Base-by-base conservation (phyloP, 1,140 invertebrate genomes). In the Anoplolepis gracilipes region DNA sequence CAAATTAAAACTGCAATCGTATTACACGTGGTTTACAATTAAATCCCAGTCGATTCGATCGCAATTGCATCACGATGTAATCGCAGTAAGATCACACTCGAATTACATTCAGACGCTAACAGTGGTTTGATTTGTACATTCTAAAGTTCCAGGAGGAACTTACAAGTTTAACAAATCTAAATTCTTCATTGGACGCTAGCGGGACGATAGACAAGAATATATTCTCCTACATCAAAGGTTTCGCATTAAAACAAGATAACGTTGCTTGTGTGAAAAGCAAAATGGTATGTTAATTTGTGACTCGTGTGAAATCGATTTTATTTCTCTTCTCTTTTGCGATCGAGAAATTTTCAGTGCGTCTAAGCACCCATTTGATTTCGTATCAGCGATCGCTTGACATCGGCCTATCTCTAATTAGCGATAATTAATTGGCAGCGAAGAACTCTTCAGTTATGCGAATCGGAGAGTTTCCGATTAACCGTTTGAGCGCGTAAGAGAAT, bases 351-450 rank as follows among this genome's bases (percentile, higher is more conserved):
- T 59, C 53, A 46, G 36, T 46, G 49, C 30, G 10, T n/a, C 19
- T 70, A 70, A 70, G 25, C 65, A 19, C 67, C 28, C 8, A n/a
- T 73, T 82, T 82, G 78, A 82, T 82, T 82, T 82, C 39, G 13
- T 73, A 82, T 72, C 25, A 82, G 36, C 36, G 53, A 82, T 82
- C 25, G 53, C 67, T 82, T 39, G 55, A 57, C 49, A 70, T 82
- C 78, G 67, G 36, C 72, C 78, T 82, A 82, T 82, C 53, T 59
- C 67, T 82, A 82, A 72, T 82, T 72, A 72, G 28, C 55, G 55
- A 59, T 42, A 82, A 82, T 72, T 82, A 82, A 82, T 82, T 82
- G 78, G 78, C 78, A 82, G 78, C 78, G 53, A 82, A 82, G 67
- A 82, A 82, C 53, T 57, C 36, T 72, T 82, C 8, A 82, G 65